A percentile compares a stretch with the other conserved stretches of the same genome.
Evolutionary conservation across 2,113 vertebrate species (phyloP).

Genomic region (Machaerirhynchus nigripectus): DNA sequence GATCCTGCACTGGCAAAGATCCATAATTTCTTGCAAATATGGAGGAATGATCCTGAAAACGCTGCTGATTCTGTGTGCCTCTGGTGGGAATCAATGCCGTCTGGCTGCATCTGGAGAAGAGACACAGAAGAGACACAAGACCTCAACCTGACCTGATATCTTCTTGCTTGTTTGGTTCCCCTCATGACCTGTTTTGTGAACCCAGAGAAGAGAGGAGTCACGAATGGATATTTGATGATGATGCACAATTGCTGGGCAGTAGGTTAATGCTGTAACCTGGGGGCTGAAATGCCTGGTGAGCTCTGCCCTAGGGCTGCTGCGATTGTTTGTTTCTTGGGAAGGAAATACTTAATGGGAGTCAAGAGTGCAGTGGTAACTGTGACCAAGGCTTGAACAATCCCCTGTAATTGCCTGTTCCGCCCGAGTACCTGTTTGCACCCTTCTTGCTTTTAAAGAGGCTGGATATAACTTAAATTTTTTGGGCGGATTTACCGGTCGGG

Average conservation of each 20-base stretch:
- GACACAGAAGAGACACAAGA: not conserved
- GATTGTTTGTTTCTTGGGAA: not conserved
- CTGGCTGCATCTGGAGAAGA: not conserved
- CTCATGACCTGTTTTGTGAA: not conserved
- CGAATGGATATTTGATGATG: not conserved
- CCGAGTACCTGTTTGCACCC: not conserved
- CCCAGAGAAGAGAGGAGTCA: not conserved
- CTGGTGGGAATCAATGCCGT: not conserved
- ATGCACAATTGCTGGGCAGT: conserved; percentile 8
- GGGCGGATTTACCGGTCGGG: not conserved
- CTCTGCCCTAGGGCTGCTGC: not conserved
- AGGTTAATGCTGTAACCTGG: conserved; percentile 14
- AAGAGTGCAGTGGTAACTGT: not conserved
- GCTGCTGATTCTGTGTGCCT: not conserved
- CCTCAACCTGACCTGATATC: not conserved
- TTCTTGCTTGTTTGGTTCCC: not conserved
- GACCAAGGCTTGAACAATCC: not conserved
- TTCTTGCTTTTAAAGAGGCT: not conserved
- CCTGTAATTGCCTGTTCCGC: not conserved
- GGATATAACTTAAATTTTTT: not conserved
- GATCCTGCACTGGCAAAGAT: not conserved
- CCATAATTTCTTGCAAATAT: not conserved
- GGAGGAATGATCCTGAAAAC: not conserved
- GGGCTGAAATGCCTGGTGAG: not conserved
- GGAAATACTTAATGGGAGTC: not conserved